phyloP scores from a whole-genome alignment of 1,140 invertebrate species.

The Tetramorium simillimum region DNA sequence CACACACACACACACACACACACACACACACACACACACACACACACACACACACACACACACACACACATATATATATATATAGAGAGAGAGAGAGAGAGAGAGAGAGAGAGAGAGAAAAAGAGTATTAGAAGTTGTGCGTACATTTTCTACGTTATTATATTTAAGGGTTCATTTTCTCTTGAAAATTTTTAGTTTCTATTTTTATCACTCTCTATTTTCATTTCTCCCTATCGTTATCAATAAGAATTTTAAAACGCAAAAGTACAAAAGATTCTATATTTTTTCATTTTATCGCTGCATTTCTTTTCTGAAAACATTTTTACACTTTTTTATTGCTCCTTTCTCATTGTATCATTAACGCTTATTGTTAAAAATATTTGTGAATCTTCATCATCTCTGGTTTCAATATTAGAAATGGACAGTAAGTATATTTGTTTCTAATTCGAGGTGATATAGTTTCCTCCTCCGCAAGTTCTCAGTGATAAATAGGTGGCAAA shows the following conservation, averaged over 20 bases:
- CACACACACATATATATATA: background rate
- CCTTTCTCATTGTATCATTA: background rate
- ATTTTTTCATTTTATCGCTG: background rate
- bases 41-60: too few relatives aligned
- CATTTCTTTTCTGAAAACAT: background rate
- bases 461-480: background rate
- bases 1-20: too few relatives aligned
- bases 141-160: background rate
- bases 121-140: conserved; percentile 10
- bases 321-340: background rate
- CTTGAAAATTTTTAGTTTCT: background rate
- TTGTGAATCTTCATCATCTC: background rate
- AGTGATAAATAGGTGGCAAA: conserved; percentile 46
- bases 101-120: background rate
- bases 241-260: background rate
- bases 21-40: too few relatives aligned
- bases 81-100: background rate
- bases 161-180: background rate
- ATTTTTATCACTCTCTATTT: background rate
- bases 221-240: background rate
- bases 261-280: background rate
- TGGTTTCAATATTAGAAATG: background rate
- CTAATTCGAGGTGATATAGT: background rate
- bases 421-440: conserved; percentile 6
- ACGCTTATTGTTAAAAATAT: background rate